These are phyloP conservation scores for Melanotaenia maccullochi DNA, from an alignment of 2,797 vertebrate genomes.

Conservation along the genomic window DNA sequence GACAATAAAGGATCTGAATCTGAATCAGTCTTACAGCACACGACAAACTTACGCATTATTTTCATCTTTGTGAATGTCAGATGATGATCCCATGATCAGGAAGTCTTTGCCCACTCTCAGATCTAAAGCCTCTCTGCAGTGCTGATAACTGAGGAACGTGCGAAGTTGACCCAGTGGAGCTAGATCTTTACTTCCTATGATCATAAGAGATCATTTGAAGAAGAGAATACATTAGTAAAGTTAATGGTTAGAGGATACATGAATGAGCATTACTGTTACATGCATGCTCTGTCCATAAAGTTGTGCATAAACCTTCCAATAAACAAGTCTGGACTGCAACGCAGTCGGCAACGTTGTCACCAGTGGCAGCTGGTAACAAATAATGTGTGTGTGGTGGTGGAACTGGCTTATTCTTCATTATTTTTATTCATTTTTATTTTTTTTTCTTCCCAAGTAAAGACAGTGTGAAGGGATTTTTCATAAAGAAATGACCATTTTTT, in stretches of 20 bases:
- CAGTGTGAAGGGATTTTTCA: too few relatives aligned
- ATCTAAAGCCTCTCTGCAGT: conserved; percentile 60
- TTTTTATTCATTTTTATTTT: too few relatives aligned
- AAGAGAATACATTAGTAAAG: neutral
- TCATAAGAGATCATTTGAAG: neutral
- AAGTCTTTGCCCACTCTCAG: conserved; percentile 51
- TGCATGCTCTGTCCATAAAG: neutral
- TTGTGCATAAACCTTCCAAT: neutral
- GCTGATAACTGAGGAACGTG: conserved; percentile 55
- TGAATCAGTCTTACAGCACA: neutral
- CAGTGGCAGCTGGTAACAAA: too few relatives aligned
- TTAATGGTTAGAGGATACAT: neutral
- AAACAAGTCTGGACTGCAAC: neutral
- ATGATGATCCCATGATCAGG: conserved; percentile 73
- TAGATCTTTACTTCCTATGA: conserved; percentile 58
- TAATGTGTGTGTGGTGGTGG: too few relatives aligned
- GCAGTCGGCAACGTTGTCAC: neutral
- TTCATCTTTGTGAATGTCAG: conserved; percentile 37
- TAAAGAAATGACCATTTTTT: too few relatives aligned
- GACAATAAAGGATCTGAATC: too few relatives aligned
- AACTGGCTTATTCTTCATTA: too few relatives aligned
- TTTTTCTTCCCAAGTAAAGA: too few relatives aligned
- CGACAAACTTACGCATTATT: conserved; percentile 1
- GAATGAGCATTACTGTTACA: neutral
- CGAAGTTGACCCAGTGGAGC: conserved; percentile 36